These are phyloP conservation scores for Hydrocynus forskahlii DNA, from an alignment of 2,797 vertebrate genomes.

Conservation along the genomic window DNA sequence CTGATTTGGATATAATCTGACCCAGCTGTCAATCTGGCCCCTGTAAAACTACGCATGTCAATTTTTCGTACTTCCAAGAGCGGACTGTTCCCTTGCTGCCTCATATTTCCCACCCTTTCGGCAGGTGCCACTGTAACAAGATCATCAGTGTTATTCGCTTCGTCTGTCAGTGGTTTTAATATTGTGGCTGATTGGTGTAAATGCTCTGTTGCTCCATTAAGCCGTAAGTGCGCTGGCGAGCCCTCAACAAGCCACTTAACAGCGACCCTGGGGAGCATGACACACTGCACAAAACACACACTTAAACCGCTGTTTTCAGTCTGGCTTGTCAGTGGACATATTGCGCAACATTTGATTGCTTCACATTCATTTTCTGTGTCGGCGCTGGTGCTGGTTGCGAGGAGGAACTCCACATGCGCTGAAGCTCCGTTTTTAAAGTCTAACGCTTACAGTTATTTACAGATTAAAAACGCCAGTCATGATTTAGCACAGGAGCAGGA, in stretches of 20 bases:
- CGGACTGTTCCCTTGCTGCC: no score
- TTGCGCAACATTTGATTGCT: constrained; percentile 23
- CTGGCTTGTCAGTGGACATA: constrained; percentile 13
- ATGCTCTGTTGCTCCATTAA: constrained; percentile 4
- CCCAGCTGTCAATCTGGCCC: no score
- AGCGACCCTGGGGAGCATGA: background rate
- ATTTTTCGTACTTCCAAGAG: no score
- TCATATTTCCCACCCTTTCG: no score
- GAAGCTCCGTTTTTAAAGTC: constrained; percentile 10
- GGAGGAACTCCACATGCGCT: background rate
- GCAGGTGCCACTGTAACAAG: no score
- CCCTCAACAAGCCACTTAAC: constrained; percentile 21
- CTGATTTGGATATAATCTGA: no score
- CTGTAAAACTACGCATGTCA: no score
- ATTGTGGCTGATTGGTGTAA: no score
- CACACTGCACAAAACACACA: background rate
- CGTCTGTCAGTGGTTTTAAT: no score
- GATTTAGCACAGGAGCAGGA: constrained; percentile 9
- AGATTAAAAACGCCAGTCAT: constrained; percentile 23
- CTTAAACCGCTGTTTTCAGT: constrained; percentile 22
- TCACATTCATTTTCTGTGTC: constrained; percentile 3
- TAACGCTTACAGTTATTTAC: constrained; percentile 8
- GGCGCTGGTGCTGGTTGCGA: background rate
- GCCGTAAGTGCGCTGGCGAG: constrained; percentile 6
- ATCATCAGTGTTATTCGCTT: no score